phyloP scores from a whole-genome alignment of 2,888 invertebrate genomes.

The Tineola bisselliella region DNA sequence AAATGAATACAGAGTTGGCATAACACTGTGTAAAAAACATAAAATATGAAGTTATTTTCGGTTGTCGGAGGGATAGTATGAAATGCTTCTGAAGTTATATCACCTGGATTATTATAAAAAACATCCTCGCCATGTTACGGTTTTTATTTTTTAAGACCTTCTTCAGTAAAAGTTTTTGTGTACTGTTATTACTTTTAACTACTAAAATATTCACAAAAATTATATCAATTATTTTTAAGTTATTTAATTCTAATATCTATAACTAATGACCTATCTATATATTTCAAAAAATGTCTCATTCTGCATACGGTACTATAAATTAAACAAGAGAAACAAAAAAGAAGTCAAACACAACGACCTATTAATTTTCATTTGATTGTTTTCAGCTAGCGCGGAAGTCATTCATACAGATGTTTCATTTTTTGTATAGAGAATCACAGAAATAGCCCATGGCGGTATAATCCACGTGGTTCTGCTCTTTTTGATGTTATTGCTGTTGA shows the following conservation, averaged over 20 bases:
- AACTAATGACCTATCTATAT: no score
- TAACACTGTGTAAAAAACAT: constrained; percentile 2
- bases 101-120: constrained; percentile 48
- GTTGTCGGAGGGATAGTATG: not conserved
- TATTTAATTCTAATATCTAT: constrained; percentile 1
- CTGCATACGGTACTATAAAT: not conserved
- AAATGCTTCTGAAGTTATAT: constrained; percentile 33
- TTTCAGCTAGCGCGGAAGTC: constrained; percentile 34
- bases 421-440: constrained; percentile 21
- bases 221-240: no score
- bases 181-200: not conserved
- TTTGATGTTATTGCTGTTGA: constrained; percentile 31
- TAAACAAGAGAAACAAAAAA: not conserved
- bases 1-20: constrained; percentile 9
- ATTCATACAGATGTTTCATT: constrained; percentile 32
- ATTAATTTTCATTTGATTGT: constrained; percentile 29
- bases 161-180: not conserved
- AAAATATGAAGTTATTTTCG: constrained; percentile 14
- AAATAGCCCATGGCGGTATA: constrained; percentile 28
- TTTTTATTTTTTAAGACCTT: not conserved
- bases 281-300: no score
- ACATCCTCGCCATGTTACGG: constrained; percentile 26
- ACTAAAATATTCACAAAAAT: no score
- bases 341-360: not conserved
- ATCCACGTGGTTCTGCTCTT: constrained; percentile 22